These are phyloP conservation scores for Temnothorax longispinosus DNA, from an alignment of 1,140 invertebrate species.

Conservation along the genomic window DNA sequence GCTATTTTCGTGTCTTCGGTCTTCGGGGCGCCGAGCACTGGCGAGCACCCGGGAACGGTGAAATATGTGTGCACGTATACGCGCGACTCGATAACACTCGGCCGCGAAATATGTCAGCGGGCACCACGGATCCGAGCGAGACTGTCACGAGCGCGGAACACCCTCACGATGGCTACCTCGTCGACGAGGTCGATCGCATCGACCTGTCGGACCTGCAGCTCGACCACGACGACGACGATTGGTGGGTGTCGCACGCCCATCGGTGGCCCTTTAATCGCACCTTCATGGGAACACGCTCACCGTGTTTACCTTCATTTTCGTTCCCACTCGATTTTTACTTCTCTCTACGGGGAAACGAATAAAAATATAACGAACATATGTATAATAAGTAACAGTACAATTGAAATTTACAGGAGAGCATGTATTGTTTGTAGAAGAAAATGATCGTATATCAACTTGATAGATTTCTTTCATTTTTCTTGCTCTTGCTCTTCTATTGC, in stretches of 20 bases:
- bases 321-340: background rate
- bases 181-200: conserved; percentile 54
- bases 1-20: background rate
- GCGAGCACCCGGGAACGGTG: conserved; percentile 26
- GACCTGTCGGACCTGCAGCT: conserved; percentile 55
- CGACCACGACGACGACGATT: conserved; percentile 51
- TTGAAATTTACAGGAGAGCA: background rate
- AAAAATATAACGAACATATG: background rate
- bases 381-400: background rate
- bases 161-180: conserved; percentile 37
- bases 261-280: background rate
- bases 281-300: background rate
- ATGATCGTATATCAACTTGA: background rate
- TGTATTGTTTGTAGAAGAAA: background rate
- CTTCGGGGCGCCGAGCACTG: background rate
- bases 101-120: conserved; percentile 66
- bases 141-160: conserved; percentile 32
- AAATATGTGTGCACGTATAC: conserved; percentile 62
- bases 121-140: conserved; percentile 18
- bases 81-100: conserved; percentile 46
- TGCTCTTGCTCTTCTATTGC: too few species aligned
- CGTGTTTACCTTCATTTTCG: background rate
- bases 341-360: background rate
- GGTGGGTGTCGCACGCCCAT: conserved; percentile 30
- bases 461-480: background rate